Base-by-base conservation (phyloP, 1,140 invertebrate genomes). In the Drosophila ananassae region DNA sequence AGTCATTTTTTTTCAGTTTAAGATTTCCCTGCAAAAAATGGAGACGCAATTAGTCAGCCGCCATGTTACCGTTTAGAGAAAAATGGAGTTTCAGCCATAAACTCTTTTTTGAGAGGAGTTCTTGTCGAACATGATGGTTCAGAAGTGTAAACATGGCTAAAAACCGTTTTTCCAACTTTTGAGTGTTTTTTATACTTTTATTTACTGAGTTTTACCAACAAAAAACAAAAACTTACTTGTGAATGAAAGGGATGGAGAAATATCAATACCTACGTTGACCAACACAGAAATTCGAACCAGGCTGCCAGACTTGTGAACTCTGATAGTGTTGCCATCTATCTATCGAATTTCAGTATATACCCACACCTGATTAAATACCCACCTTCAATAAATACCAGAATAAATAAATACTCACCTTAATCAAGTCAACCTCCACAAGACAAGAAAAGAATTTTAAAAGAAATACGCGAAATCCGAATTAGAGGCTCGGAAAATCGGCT, bases 1-100 rank as follows among this genome's bases (percentile, higher is more conserved):
- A 80, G 94, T 94, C 94, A 95, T 95, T 28, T 68, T 95, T 28
- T 68, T 75, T 50, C 6, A 52, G 21, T 73, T 12, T 13, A 55
- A 58, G 41, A 17, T 37, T 37, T 44, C n/a, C 32, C 76, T 79
- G 54, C 0, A 3, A 5, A 25, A 54, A 13, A 52, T 37, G 22
- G 7, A 63, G 13, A 73, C 50, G 51, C 57, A 68, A 76, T 68
- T 54, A 46, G 32, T 22, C 48, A 17, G 69, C 55, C 22, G 79
- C 80, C 79, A 83, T 83, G 12, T 72, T 72, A 52, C 21, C 10
- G 9, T 10, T 22, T 9, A 21, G 6, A 9, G 2, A 1, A 37
- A 51, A n/a, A 25, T 0, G 6, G 17, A 50, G 28, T 44, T 71
- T 3, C 4, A 41, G 24, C 6, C 3, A 22, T n/a, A 17, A 67